phyloP scores from a whole-genome alignment of 2,113 vertebrate species.

The Mustela nigripes region DNA sequence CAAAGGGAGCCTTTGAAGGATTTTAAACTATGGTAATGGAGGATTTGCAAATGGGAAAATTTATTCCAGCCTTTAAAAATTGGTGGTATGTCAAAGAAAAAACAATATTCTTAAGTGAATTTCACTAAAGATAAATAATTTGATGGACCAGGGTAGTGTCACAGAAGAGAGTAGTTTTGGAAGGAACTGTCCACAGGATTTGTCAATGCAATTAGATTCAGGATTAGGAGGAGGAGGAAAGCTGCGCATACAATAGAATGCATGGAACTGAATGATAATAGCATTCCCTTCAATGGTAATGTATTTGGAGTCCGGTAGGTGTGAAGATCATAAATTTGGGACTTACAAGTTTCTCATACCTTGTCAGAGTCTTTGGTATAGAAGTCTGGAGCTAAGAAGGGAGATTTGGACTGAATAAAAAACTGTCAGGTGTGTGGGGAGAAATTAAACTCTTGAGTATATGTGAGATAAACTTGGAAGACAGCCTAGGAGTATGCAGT shows the following conservation, averaged over 20 bases:
- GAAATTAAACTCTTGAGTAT: background rate
- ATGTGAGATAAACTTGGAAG: background rate
- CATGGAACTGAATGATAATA: background rate
- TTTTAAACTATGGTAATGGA: background rate
- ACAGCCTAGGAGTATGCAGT: background rate
- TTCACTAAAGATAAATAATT: background rate
- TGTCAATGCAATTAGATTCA: background rate
- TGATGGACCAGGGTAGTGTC: background rate
- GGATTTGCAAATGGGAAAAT: background rate
- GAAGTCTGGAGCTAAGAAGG: background rate
- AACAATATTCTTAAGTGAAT: background rate
- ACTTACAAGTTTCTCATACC: background rate
- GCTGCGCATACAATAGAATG: background rate
- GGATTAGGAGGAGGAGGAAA: background rate
- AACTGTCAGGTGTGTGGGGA: background rate
- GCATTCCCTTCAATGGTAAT: background rate
- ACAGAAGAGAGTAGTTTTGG: background rate
- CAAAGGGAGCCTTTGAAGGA: background rate
- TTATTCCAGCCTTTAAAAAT: background rate
- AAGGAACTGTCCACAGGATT: background rate
- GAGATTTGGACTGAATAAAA: conserved; percentile 45
- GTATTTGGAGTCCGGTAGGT: background rate
- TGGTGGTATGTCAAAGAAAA: background rate
- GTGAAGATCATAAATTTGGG: background rate
- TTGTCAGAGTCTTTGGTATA: background rate